A percentile compares a stretch with the other conserved stretches of the same genome.
These are phyloP conservation scores for Euwallacea fornicatus DNA, from an alignment of 1,140 invertebrate species.

Conservation along the genomic window DNA sequence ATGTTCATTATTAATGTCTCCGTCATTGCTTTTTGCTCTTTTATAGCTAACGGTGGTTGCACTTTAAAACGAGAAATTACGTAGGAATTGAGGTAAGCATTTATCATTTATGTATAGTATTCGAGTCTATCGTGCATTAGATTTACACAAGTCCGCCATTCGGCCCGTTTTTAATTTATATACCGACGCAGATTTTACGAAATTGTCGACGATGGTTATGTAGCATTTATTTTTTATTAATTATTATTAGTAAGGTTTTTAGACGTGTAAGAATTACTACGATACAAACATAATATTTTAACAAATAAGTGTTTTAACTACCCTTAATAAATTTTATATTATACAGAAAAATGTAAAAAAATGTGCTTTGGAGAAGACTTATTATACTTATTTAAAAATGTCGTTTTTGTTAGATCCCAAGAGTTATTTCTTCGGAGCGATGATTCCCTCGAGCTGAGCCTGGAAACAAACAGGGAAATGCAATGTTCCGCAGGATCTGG, in stretches of 20 bases:
- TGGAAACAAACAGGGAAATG: constrained; percentile 56
- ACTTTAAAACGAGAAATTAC: too few species aligned
- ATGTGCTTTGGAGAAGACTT: constrained; percentile 44
- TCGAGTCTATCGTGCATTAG: too few species aligned
- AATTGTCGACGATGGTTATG: not conserved
- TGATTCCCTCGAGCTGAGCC: constrained; percentile 89
- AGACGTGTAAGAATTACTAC: not conserved
- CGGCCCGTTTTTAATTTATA: too few species aligned
- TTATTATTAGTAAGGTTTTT: not conserved
- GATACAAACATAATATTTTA: constrained; percentile 2
- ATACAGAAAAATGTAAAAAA: constrained; percentile 39
- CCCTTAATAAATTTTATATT: constrained; percentile 35
- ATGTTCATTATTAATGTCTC: too few species aligned
- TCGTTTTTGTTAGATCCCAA: not conserved
- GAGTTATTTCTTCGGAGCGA: constrained; percentile 83
- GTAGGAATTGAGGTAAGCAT: too few species aligned
- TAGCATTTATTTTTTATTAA: not conserved
- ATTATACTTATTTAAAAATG: constrained; percentile 21
- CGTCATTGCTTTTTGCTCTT: too few species aligned
- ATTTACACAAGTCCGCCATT: too few species aligned
- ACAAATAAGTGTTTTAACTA: constrained; percentile 1
- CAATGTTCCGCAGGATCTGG: not conserved
- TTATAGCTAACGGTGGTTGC: too few species aligned
- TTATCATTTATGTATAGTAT: too few species aligned
- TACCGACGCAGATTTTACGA: too few species aligned